Percentiles rank a stretch among this genome's conserved stretches.
phyloP scores from a whole-genome alignment of 2,797 vertebrate species.

The Balearica regulorum region DNA sequence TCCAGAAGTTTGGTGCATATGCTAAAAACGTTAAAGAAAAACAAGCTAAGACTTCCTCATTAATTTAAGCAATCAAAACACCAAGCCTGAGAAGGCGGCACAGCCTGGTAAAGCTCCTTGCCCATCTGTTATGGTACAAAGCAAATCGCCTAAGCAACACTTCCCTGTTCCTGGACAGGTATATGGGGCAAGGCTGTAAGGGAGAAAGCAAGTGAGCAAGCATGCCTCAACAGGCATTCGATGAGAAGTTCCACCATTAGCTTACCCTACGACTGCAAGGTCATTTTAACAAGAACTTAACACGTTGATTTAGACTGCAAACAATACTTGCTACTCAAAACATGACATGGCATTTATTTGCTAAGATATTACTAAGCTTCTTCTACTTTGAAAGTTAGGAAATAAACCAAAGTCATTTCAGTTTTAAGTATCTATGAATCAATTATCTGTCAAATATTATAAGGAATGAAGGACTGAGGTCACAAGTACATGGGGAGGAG shows the following conservation, averaged over 20 bases:
- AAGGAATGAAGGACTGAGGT: neutral
- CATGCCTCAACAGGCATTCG: neutral
- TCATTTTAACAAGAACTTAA: neutral
- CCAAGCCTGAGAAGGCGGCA: neutral
- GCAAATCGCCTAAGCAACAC: neutral
- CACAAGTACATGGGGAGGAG: neutral
- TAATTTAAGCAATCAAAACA: neutral
- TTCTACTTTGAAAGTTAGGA: neutral
- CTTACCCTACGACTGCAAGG: neutral
- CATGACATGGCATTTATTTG: neutral
- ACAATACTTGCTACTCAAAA: neutral
- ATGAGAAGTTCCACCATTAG: neutral
- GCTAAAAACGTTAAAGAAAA: neutral
- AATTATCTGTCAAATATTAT: neutral
- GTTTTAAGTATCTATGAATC: neutral
- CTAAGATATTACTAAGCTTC: neutral
- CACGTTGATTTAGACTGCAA: neutral
- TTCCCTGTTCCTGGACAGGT: slow-evolving; percentile 27
- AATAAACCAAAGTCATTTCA: neutral
- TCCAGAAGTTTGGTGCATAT: neutral
- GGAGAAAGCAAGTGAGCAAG: neutral
- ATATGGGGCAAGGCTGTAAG: neutral
- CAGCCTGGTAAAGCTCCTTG: neutral
- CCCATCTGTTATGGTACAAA: neutral
- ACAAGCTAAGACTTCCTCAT: neutral